Percentiles rank a stretch among this genome's conserved stretches.
These are phyloP conservation scores for Flabesymbios commensalis DNA, from an alignment of 2,888 invertebrate genomes.

Conservation along the genomic window DNA sequence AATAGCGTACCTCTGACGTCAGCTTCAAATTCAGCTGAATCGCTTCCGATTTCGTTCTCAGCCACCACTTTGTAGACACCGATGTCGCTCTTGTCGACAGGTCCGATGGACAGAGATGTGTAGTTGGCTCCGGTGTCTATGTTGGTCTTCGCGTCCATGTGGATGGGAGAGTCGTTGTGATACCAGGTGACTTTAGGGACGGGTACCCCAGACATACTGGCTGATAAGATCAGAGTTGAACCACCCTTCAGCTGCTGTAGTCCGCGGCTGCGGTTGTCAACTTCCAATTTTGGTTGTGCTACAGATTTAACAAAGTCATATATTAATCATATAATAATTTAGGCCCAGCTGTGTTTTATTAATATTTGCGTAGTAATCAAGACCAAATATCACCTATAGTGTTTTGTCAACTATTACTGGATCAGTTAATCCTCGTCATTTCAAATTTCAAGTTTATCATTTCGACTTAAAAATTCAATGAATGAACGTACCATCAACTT, in stretches of 20 bases:
- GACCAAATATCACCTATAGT: neutral
- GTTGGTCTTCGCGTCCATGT: neutral
- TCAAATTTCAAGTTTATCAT: no score
- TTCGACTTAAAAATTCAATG: no score
- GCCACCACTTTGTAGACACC: slow-evolving; percentile 37
- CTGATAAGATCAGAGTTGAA: slow-evolving; percentile 21
- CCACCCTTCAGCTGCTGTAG: slow-evolving; percentile 31
- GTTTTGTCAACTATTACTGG: no score
- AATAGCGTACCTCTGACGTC: slow-evolving; percentile 27
- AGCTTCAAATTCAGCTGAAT: slow-evolving; percentile 25
- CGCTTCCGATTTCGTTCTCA: slow-evolving; percentile 70
- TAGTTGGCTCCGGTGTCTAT: slow-evolving; percentile 14
- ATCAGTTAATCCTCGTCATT: neutral
- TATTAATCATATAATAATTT: no score
- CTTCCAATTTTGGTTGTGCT: slow-evolving; percentile 29
- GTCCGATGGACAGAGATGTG: slow-evolving; percentile 22
- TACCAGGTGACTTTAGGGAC: slow-evolving; percentile 53
- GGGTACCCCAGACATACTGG: slow-evolving; percentile 43
- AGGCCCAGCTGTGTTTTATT: no score
- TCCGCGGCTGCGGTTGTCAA: slow-evolving; percentile 23
- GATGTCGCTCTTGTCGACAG: slow-evolving; percentile 10
- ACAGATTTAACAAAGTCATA: neutral
- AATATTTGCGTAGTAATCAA: no score
- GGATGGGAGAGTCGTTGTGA: slow-evolving; percentile 15
- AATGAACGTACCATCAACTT: no score